Base-by-base conservation (phyloP, 2,797 vertebrate genomes). In the Enoplosus armatus region DNA sequence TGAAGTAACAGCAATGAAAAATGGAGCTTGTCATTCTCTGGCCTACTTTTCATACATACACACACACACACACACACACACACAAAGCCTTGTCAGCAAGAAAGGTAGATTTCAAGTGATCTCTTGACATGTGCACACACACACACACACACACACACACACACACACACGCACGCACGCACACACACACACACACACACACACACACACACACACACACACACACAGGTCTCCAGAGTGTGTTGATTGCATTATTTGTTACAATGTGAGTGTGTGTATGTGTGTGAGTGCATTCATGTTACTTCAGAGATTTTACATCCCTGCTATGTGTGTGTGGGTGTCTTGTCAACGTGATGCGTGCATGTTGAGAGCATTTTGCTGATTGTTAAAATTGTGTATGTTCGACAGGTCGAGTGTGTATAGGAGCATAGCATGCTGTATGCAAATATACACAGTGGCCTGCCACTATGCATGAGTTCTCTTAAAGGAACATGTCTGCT, bases 1-100 rank as follows among this genome's bases (percentile, higher is more conserved):
- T 76, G 41, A 87, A 85, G 73, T 83, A 74, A 71, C 33, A 0
- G 70, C 83, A 70, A 85, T 90, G 89, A 88, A 89, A 89, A 89
- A 84, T 84, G 64, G 68, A 86, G 72, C 81, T 75, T 83, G 87
- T 89, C 88, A 88, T 84, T 85, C 1, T 39, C 73, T 89, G 86
- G 66, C 85, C 87, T 83, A 91, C 72, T 91, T 90, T 87, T 80
- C 55, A 77, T 6, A 12, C 48, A 39, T 26, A 41, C 54, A 14
- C 41, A 48, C 71, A 55, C 26, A 66, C 26, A 62, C 41, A 50
- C 22, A 26, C 48, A 43, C 60, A 14, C 31, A 24, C 16, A 45
- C 55, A 45, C 35, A 47, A 27, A 84, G 61, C 29, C 64, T 72
- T 75, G 64, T 86, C 86, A 84, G 68, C 73, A 72, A 70, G 48